Evolutionary conservation across 2,797 vertebrate genomes (phyloP).

Genomic region (Remorina albescens): DNA sequence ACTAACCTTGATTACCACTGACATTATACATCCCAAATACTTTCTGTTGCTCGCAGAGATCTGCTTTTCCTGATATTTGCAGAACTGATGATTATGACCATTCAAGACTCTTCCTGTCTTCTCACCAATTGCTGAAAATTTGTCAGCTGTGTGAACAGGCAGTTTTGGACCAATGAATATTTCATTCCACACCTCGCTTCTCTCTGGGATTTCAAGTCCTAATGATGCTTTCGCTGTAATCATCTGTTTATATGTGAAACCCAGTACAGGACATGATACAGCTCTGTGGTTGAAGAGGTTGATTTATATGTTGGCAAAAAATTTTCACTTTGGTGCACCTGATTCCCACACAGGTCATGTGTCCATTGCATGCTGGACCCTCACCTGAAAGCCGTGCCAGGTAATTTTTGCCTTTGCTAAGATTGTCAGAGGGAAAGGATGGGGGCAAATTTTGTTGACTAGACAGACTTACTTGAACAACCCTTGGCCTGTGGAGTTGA

Average conservation of each 20-base stretch:
- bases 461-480: slow-evolving; percentile 51
- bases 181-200: background rate
- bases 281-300: slow-evolving; percentile 11
- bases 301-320: background rate
- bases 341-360: slow-evolving; percentile 12
- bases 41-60: background rate
- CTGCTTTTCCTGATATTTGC: background rate
- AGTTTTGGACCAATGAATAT: background rate
- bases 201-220: background rate
- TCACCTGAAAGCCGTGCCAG: slow-evolving; percentile 11
- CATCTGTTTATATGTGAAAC: background rate
- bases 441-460: background rate
- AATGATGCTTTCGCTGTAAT: background rate
- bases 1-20: background rate
- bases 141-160: background rate
- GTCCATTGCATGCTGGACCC: slow-evolving; percentile 33
- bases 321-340: slow-evolving; percentile 14
- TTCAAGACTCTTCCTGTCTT: background rate
- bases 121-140: background rate
- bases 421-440: background rate
- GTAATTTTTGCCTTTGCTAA: slow-evolving; percentile 3
- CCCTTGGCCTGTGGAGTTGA: slow-evolving; percentile 46
- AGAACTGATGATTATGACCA: background rate
- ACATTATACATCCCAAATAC: background rate
- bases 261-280: slow-evolving; percentile 2